phyloP scores from a whole-genome alignment of 2,888 invertebrate species.

The Phyto melanocephala region DNA sequence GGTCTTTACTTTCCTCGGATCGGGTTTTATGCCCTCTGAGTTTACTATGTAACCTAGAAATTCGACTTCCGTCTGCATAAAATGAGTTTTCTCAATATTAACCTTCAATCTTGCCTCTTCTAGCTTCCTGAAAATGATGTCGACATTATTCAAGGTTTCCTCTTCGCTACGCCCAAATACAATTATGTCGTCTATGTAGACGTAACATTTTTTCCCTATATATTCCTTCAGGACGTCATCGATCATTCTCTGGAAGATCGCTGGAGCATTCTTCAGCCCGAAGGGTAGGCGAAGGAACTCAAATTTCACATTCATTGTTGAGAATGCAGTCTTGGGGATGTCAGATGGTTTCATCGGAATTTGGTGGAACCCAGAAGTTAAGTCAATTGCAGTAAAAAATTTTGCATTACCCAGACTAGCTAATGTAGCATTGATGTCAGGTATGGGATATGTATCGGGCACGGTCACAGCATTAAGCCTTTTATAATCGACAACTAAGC shows the following conservation, averaged over 20 bases:
- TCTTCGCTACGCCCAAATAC: background rate
- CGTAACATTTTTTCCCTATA: conserved; percentile 58
- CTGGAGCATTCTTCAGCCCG: conserved; percentile 32
- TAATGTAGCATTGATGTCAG: conserved; percentile 59
- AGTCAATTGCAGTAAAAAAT: conserved; percentile 63
- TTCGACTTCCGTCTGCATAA: too few species aligned
- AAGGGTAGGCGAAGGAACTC: conserved; percentile 47
- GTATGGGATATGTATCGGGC: conserved; percentile 61
- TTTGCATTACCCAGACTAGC: conserved; percentile 63
- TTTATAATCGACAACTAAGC: conserved; percentile 66
- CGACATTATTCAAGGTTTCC: background rate
- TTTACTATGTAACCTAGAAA: too few species aligned
- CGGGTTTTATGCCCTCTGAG: too few species aligned
- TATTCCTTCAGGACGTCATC: conserved; percentile 29
- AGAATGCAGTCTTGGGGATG: conserved; percentile 18
- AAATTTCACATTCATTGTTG: conserved; percentile 6
- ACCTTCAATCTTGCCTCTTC: too few species aligned
- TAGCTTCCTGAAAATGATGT: too few species aligned
- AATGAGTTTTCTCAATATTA: too few species aligned
- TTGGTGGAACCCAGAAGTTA: conserved; percentile 52
- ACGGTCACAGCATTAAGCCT: conserved; percentile 60
- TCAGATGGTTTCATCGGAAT: conserved; percentile 46
- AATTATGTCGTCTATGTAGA: conserved; percentile 17
- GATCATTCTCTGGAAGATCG: conserved; percentile 49
- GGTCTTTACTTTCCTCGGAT: too few species aligned